A percentile compares a stretch with the other conserved stretches of the same genome.
Conservation (phyloP, 1,140 invertebrate genomes). For the Anastatus disparis region DNA sequence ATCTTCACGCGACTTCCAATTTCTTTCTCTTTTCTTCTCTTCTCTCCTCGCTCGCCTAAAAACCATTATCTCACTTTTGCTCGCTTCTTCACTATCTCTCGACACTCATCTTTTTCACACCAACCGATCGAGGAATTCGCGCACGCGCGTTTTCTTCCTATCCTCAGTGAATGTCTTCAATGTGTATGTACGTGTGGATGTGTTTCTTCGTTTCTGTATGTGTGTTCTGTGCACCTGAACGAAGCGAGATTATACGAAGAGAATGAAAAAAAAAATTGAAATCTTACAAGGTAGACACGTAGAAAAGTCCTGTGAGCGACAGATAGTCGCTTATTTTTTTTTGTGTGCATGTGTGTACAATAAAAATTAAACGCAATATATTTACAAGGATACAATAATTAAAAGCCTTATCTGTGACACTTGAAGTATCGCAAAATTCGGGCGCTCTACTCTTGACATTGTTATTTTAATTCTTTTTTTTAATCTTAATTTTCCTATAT, state of each 20-base stretch:
- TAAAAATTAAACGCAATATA: constrained; percentile 37
- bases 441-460: neutral
- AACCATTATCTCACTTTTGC: neutral
- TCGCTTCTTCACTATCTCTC: neutral
- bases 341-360: constrained; percentile 2
- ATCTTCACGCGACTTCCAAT: constrained; percentile 45
- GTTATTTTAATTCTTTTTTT: neutral
- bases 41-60: too few relatives aligned
- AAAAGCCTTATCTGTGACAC: constrained; percentile 3
- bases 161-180: neutral
- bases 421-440: neutral
- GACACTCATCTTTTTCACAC: constrained; percentile 22
- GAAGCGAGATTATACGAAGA: constrained; percentile 20
- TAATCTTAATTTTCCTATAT: constrained; percentile 18
- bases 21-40: neutral
- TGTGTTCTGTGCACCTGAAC: neutral
- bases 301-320: constrained; percentile 47
- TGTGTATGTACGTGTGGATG: neutral
- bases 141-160: neutral
- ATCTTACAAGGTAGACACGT: constrained; percentile 53
- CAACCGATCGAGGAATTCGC: constrained; percentile 1
- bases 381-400: constrained; percentile 32
- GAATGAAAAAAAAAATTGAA: constrained; percentile 52
- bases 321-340: constrained; percentile 7
- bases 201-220: neutral